These are phyloP conservation scores for Falcaria lacertinaria DNA, from an alignment of 2,888 invertebrate species.

Conservation along the genomic window DNA sequence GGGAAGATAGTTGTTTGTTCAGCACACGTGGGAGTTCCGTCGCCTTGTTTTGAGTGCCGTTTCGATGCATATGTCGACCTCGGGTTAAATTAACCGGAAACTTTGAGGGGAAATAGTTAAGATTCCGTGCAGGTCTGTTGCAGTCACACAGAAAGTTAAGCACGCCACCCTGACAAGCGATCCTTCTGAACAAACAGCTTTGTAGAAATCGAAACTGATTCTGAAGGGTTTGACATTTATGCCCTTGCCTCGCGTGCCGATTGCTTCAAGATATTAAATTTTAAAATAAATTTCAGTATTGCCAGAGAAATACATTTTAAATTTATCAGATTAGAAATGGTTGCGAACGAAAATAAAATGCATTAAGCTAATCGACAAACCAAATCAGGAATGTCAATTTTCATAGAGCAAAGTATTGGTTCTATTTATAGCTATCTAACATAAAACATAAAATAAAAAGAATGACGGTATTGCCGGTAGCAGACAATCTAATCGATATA, in stretches of 20 bases:
- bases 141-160: slow-evolving; percentile 52
- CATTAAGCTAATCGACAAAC: neutral
- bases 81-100: slow-evolving; percentile 76
- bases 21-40: slow-evolving; percentile 64
- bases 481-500: slow-evolving; percentile 56
- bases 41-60: slow-evolving; percentile 36
- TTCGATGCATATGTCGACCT: slow-evolving; percentile 65
- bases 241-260: neutral
- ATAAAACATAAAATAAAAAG: slow-evolving; percentile 12
- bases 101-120: slow-evolving; percentile 67
- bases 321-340: too few relatives aligned
- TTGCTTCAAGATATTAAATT: neutral
- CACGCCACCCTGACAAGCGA: slow-evolving; percentile 29
- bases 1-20: slow-evolving; percentile 59
- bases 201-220: slow-evolving; percentile 2
- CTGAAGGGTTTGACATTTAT: neutral
- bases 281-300: neutral
- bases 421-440: neutral
- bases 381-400: neutral
- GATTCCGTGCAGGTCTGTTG: slow-evolving; percentile 62
- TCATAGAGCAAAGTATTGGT: neutral
- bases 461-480: slow-evolving; percentile 41
- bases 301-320: neutral
- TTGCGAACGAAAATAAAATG: neutral
- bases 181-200: neutral